Percentiles rank a stretch among this genome's conserved stretches.
These are phyloP conservation scores for Anastrepha ludens DNA, from an alignment of 1,140 invertebrate species.

Conservation along the genomic window DNA sequence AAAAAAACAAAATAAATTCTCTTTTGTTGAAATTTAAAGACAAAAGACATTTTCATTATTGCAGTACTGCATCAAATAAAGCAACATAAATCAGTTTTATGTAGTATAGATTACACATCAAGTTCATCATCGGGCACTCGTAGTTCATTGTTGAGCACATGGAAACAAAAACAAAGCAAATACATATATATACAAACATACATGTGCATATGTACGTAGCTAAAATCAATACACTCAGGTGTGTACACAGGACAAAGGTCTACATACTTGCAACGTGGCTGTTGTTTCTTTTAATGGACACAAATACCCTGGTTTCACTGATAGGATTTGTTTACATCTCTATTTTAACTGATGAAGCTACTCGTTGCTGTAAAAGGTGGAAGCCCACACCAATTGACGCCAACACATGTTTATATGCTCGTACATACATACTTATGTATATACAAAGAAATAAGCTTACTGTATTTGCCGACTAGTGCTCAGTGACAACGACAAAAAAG, in stretches of 20 bases:
- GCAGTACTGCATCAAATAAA: too few species aligned
- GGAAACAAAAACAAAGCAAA: conserved; percentile 14
- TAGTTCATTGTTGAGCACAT: neutral
- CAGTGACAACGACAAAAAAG: neutral
- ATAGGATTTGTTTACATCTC: conserved; percentile 18
- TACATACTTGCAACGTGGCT: neutral
- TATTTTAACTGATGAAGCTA: neutral
- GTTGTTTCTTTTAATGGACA: neutral
- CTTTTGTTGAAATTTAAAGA: too few species aligned
- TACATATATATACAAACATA: neutral
- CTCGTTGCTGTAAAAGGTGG: neutral
- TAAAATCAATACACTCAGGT: neutral
- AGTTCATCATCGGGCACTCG: neutral
- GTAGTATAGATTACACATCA: too few species aligned
- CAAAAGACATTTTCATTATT: too few species aligned
- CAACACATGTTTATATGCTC: too few species aligned
- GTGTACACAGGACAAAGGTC: neutral
- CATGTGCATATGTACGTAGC: neutral
- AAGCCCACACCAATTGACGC: neutral
- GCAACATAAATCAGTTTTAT: too few species aligned
- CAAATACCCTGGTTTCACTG: neutral
- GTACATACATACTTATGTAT: too few species aligned
- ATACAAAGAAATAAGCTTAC: too few species aligned
- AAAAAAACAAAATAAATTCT: too few species aligned
- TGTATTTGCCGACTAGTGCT: neutral